Conservation (phyloP, 2,797 vertebrate species). For the Linurgus olivaceus region DNA sequence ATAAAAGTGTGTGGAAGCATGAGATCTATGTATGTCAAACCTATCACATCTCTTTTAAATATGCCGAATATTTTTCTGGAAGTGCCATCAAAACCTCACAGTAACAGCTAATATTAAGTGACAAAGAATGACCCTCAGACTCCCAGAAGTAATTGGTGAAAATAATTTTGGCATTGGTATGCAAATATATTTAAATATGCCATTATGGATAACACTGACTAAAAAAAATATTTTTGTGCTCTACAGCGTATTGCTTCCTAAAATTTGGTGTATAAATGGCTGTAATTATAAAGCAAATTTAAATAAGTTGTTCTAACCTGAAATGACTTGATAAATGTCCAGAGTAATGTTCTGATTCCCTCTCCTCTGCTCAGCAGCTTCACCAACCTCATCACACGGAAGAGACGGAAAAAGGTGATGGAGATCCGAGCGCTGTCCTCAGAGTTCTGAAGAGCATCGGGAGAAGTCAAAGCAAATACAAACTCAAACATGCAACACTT, state of each 20-base stretch:
- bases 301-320: conserved; percentile 81
- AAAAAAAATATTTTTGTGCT: neutral
- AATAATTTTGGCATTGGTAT: neutral
- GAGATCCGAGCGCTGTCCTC: conserved; percentile 98
- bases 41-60: neutral
- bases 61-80: neutral
- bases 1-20: neutral
- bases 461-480: conserved; percentile 73
- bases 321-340: conserved; percentile 99
- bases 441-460: conserved; percentile 86
- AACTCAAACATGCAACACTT: conserved; percentile 68
- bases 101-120: neutral
- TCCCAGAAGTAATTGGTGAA: neutral
- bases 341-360: conserved; percentile 95
- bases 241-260: neutral
- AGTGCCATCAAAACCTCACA: neutral
- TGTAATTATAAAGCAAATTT: neutral
- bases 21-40: neutral
- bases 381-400: conserved; percentile 98
- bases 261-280: neutral
- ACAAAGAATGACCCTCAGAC: neutral
- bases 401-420: conserved; percentile 99
- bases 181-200: neutral
- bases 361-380: conserved; percentile 98
- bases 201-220: neutral